These are phyloP conservation scores for Diarsia brunnea DNA, from an alignment of 2,888 invertebrate species.

Conservation along the genomic window DNA sequence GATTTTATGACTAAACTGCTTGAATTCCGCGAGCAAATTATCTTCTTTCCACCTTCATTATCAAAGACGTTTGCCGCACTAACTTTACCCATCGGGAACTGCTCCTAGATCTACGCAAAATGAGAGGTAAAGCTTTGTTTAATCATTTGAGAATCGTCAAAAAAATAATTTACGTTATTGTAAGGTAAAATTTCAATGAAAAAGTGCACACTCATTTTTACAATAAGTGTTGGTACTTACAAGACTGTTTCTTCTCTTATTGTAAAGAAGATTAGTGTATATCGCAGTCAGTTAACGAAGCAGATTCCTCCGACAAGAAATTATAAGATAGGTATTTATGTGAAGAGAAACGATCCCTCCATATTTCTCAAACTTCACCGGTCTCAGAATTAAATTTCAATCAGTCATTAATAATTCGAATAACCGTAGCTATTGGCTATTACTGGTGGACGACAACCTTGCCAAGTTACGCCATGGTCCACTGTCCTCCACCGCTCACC, in stretches of 20 bases:
- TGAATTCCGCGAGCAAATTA: not conserved
- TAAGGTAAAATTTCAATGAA: not conserved
- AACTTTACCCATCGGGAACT: too few species aligned
- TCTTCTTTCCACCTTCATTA: not conserved
- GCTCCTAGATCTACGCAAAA: too few species aligned
- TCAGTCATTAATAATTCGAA: not conserved
- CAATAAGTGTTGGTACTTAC: too few species aligned
- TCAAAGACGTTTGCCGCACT: not conserved
- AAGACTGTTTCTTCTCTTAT: too few species aligned
- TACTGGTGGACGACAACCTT: not conserved
- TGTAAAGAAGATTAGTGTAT: not conserved
- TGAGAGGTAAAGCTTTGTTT: not conserved
- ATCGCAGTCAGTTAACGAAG: not conserved
- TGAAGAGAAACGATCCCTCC: not conserved
- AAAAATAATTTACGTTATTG: too few species aligned
- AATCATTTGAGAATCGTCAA: too few species aligned
- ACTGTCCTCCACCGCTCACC: not conserved
- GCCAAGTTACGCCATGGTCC: not conserved
- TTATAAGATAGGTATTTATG: not conserved
- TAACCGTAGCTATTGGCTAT: not conserved
- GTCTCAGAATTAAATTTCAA: not conserved
- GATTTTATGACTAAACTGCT: constrained; percentile 23
- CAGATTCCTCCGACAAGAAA: not conserved
- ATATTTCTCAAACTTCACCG: not conserved
- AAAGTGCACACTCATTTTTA: too few species aligned